A percentile compares a stretch with the other conserved stretches of the same genome.
Evolutionary conservation across 2,888 invertebrate genomes (phyloP).

Genomic region (Xanthorhoe designata): DNA sequence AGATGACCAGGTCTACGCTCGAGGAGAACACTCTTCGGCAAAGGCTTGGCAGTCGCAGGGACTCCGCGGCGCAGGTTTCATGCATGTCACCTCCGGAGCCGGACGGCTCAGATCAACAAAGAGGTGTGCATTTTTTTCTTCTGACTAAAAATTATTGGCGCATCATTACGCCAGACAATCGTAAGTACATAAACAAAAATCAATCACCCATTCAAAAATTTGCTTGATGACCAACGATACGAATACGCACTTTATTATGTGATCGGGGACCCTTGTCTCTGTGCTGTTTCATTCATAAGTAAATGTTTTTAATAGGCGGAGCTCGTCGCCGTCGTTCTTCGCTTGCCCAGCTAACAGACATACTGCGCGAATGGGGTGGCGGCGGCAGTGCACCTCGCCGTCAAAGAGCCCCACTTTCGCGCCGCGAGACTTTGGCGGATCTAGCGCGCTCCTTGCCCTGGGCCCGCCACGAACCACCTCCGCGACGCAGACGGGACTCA

Average conservation of each 20-base stretch:
- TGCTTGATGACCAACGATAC: not conserved
- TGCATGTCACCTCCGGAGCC: slow-evolving; percentile 93
- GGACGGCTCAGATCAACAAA: slow-evolving; percentile 86
- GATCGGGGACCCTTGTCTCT: not conserved
- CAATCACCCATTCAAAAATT: not conserved
- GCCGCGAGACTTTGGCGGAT: slow-evolving; percentile 95
- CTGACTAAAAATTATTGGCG: not conserved
- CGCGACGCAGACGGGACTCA: slow-evolving; percentile 93
- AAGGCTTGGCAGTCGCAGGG: slow-evolving; percentile 93
- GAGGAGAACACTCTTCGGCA: slow-evolving; percentile 95
- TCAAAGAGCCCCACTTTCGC: slow-evolving; percentile 89
- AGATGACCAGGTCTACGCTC: slow-evolving; percentile 92
- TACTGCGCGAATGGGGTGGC: slow-evolving; percentile 94
- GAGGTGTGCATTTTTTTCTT: slow-evolving; percentile 60
- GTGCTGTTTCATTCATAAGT: not conserved
- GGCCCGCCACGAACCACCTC: slow-evolving; percentile 87
- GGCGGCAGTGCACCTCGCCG: slow-evolving; percentile 84
- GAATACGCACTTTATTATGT: not conserved
- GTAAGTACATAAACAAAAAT: too few relatives aligned
- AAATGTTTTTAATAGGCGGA: slow-evolving; percentile 70
- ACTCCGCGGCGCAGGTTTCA: slow-evolving; percentile 96
- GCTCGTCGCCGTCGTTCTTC: slow-evolving; percentile 93
- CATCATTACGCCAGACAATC: too few relatives aligned
- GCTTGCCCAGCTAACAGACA: slow-evolving; percentile 94
- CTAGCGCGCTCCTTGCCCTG: slow-evolving; percentile 94